These are phyloP conservation scores for Ennomos fuscantarius DNA, from an alignment of 2,888 invertebrate genomes.

Conservation along the genomic window DNA sequence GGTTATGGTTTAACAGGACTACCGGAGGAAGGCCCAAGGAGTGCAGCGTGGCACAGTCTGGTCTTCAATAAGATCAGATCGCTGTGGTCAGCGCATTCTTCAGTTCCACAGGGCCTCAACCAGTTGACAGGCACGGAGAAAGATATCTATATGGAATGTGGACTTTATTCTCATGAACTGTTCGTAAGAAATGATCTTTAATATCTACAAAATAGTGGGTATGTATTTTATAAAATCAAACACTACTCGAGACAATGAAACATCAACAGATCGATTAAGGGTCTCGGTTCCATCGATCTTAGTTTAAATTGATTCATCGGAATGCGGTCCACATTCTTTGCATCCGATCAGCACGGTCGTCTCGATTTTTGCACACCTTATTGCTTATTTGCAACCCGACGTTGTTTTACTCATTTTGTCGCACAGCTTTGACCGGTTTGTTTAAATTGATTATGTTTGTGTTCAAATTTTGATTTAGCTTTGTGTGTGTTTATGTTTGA, in stretches of 20 bases:
- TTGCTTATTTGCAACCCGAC: constrained; percentile 68
- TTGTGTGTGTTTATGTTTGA: constrained; percentile 36
- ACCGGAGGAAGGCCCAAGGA: constrained; percentile 78
- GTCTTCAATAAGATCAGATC: constrained; percentile 96
- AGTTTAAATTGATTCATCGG: constrained; percentile 54
- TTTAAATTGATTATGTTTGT: constrained; percentile 49
- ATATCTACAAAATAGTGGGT: constrained; percentile 16
- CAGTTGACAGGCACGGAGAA: constrained; percentile 88
- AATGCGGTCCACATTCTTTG: constrained; percentile 74
- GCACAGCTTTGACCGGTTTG: constrained; percentile 60
- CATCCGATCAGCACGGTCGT: constrained; percentile 61
- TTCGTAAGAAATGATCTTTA: constrained; percentile 26
- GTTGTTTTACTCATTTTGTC: constrained; percentile 57
- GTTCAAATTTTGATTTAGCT: constrained; percentile 45
- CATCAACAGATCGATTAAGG: constrained; percentile 27
- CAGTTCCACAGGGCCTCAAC: constrained; percentile 91
- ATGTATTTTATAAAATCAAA: constrained; percentile 11
- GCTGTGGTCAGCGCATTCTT: constrained; percentile 92
- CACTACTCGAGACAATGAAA: constrained; percentile 21
- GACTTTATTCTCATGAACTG: constrained; percentile 46
- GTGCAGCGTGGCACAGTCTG: constrained; percentile 89
- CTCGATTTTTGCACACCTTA: constrained; percentile 76
- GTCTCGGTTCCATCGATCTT: constrained; percentile 38
- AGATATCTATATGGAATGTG: constrained; percentile 66
- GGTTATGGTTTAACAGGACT: constrained; percentile 63